These are phyloP conservation scores for Gymnodraco acuticeps DNA, from an alignment of 2,797 vertebrate genomes.

Conservation along the genomic window DNA sequence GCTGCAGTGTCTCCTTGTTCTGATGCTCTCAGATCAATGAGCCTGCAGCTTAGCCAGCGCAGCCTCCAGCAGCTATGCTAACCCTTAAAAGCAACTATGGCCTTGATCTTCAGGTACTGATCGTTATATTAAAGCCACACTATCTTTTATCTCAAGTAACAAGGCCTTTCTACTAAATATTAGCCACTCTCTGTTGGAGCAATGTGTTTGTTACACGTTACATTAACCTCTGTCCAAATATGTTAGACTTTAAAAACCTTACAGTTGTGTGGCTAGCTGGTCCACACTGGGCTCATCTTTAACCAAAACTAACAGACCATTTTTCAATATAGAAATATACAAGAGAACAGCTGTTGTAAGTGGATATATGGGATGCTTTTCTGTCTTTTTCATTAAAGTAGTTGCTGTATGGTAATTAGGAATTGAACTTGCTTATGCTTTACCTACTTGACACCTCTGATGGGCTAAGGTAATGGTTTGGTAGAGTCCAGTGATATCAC, in stretches of 20 bases:
- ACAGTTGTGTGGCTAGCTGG: neutral
- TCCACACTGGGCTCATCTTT: neutral
- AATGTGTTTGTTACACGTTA: neutral
- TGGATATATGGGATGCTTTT: constrained; percentile 27
- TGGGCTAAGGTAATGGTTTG: constrained; percentile 26
- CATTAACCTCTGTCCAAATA: neutral
- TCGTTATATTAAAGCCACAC: neutral
- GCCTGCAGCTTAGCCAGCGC: constrained; percentile 36
- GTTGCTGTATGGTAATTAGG: constrained; percentile 14
- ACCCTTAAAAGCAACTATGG: constrained; percentile 13
- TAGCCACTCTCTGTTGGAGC: constrained; percentile 2
- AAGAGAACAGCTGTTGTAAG: constrained; percentile 25
- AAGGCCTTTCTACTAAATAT: neutral
- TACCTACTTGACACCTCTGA: constrained; percentile 16
- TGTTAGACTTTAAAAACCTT: too few relatives aligned
- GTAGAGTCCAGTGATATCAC: constrained; percentile 20
- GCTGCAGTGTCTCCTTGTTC: constrained; percentile 63
- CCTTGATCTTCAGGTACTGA: constrained; percentile 17
- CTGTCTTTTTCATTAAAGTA: constrained; percentile 13
- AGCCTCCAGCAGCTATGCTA: constrained; percentile 24
- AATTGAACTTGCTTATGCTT: constrained; percentile 28
- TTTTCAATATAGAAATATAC: neutral
- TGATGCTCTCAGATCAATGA: constrained; percentile 67
- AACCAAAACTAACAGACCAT: neutral
- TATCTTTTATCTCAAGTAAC: constrained; percentile 10